These are phyloP conservation scores for Zosterops japonicus DNA, from an alignment of 2,113 vertebrate species.

Conservation along the genomic window DNA sequence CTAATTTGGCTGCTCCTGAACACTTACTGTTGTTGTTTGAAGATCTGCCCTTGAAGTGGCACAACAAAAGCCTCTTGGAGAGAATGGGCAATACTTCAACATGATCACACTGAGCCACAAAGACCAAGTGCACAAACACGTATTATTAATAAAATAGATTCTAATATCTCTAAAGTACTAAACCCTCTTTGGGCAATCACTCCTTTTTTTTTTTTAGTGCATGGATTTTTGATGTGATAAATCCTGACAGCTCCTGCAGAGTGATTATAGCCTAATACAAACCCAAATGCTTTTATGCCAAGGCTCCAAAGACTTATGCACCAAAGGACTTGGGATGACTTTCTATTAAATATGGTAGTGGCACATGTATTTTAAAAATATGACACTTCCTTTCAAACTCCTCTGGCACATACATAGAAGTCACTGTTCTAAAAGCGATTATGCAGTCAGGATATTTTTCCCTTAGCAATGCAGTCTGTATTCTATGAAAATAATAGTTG, in stretches of 20 bases:
- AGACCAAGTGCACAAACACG: background rate
- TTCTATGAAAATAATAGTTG: background rate
- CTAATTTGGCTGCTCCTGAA: background rate
- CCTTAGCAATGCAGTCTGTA: background rate
- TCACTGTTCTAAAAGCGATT: background rate
- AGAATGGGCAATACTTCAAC: background rate
- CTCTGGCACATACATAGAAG: background rate
- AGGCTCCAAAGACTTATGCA: background rate
- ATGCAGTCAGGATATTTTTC: background rate
- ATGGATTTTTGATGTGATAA: background rate
- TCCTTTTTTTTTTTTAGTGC: background rate
- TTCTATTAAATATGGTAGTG: background rate
- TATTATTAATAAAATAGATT: background rate
- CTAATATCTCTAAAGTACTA: background rate
- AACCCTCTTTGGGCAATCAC: background rate
- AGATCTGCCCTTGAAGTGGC: background rate
- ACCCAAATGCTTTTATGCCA: slow-evolving; percentile 7
- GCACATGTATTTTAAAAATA: background rate
- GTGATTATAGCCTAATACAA: background rate
- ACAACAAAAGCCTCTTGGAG: background rate
- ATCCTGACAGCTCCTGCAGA: slow-evolving; percentile 46
- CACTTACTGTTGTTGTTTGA: background rate
- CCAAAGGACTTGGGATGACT: background rate
- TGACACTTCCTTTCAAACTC: background rate
- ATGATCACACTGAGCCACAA: background rate